Conservation (phyloP, 2,797 vertebrate genomes). For the Pteropus rufus region DNA sequence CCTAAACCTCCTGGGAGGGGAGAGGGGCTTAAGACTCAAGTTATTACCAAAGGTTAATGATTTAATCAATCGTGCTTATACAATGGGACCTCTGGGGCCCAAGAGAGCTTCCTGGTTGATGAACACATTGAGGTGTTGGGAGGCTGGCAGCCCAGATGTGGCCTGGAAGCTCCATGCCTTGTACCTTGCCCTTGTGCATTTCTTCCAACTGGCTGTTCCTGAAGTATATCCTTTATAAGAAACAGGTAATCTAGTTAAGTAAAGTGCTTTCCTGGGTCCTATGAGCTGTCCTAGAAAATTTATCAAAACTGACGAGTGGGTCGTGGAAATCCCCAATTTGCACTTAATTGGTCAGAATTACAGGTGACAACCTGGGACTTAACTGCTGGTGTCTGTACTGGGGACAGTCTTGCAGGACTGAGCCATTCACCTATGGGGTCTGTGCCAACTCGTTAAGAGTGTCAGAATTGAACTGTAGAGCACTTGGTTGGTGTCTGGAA, state of each 20-base stretch:
- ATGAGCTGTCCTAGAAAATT: background rate
- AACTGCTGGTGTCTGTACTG: background rate
- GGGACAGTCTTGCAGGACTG: background rate
- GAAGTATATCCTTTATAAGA: background rate
- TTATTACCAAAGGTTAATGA: background rate
- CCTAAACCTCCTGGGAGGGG: background rate
- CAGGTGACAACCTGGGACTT: background rate
- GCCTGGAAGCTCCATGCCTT: background rate
- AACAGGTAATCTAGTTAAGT: background rate
- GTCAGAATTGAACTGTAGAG: background rate
- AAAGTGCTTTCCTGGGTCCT: background rate
- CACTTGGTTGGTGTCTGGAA: background rate
- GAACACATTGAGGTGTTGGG: background rate
- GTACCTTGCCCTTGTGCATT: background rate
- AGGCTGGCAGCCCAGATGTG: background rate
- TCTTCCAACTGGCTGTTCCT: background rate
- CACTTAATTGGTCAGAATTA: background rate
- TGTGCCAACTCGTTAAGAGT: background rate
- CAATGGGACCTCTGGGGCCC: background rate
- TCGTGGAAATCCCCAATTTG: background rate
- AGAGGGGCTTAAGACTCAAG: background rate
- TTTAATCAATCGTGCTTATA: background rate
- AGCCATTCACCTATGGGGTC: background rate
- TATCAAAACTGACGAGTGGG: background rate
- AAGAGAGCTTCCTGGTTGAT: background rate